These are phyloP conservation scores for Botrylloides violaceus DNA, from an alignment of 23 tunicate species.

Conservation along the genomic window DNA sequence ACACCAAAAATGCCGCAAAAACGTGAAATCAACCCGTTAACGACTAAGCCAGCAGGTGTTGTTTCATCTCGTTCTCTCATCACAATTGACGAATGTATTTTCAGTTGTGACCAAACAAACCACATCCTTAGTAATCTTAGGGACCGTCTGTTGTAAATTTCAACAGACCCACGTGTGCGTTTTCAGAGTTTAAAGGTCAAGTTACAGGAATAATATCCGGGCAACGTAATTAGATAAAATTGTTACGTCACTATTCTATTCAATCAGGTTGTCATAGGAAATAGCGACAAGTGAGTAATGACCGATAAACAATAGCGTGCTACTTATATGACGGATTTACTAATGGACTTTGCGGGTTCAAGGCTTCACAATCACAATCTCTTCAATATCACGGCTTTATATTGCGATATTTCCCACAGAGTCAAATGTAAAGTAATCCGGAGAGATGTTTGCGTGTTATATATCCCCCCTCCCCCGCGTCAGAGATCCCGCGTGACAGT, in stretches of 20 bases:
- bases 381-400: too few relatives aligned
- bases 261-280: background rate
- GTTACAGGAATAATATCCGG: constrained; percentile 1
- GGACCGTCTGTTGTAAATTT: background rate
- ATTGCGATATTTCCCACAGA: too few relatives aligned
- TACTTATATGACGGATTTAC: background rate
- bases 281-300: background rate
- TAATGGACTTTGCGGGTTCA: constrained; percentile 3
- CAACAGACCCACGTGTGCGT: background rate
- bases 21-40: background rate
- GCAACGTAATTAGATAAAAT: background rate
- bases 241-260: background rate
- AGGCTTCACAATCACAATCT: too few relatives aligned
- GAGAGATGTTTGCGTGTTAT: too few relatives aligned
- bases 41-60: background rate
- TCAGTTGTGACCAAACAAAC: background rate
- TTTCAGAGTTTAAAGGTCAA: background rate
- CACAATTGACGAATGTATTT: background rate
- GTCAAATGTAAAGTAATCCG: too few relatives aligned
- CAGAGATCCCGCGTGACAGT: too few relatives aligned
- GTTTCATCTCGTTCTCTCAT: background rate
- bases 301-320: background rate
- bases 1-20: background rate
- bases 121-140: background rate
- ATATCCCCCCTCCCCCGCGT: too few relatives aligned